phyloP scores from a whole-genome alignment of 2,797 vertebrate species.

The Gouania willdenowi region DNA sequence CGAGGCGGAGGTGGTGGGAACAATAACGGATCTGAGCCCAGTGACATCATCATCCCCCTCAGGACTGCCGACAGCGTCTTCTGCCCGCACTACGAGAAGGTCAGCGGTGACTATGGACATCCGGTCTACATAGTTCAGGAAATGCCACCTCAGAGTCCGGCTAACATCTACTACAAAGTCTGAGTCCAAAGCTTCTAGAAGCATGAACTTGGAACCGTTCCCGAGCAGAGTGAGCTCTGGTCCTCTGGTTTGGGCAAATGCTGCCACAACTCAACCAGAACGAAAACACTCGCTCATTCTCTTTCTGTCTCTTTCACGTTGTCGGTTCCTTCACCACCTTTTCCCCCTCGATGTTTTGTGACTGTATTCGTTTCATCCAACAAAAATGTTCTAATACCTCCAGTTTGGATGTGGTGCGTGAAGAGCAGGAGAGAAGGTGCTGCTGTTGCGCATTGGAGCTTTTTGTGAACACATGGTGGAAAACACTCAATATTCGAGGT shows the following conservation, averaged over 20 bases:
- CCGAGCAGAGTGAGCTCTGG: slow-evolving; percentile 25
- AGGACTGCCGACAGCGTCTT: slow-evolving; percentile 98
- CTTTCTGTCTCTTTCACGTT: slow-evolving; percentile 27
- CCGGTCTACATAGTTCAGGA: slow-evolving; percentile 99
- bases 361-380: slow-evolving; percentile 30
- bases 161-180: slow-evolving; percentile 99
- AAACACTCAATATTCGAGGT: slow-evolving; percentile 2
- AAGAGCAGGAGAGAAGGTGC: slow-evolving; percentile 12
- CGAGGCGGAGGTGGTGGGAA: slow-evolving; percentile 80
- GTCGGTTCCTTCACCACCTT: slow-evolving; percentile 41
- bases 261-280: slow-evolving; percentile 8
- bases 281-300: slow-evolving; percentile 25
- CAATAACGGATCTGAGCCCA: slow-evolving; percentile 97
- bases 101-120: slow-evolving; percentile 98
- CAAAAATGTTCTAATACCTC: slow-evolving; percentile 32
- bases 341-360: slow-evolving; percentile 43
- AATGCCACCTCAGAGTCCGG: slow-evolving; percentile 98
- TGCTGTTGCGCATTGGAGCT: slow-evolving; percentile 25
- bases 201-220: slow-evolving; percentile 24
- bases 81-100: slow-evolving; percentile 98
- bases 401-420: slow-evolving; percentile 5
- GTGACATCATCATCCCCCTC: slow-evolving; percentile 98
- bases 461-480: slow-evolving; percentile 23
- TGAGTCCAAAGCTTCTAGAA: slow-evolving; percentile 68
- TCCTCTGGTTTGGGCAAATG: slow-evolving; percentile 27